Percentiles rank a stretch among this genome's conserved stretches.
Conservation (phyloP, 2,113 vertebrate genomes). For the Aptenodytes forsteri region DNA sequence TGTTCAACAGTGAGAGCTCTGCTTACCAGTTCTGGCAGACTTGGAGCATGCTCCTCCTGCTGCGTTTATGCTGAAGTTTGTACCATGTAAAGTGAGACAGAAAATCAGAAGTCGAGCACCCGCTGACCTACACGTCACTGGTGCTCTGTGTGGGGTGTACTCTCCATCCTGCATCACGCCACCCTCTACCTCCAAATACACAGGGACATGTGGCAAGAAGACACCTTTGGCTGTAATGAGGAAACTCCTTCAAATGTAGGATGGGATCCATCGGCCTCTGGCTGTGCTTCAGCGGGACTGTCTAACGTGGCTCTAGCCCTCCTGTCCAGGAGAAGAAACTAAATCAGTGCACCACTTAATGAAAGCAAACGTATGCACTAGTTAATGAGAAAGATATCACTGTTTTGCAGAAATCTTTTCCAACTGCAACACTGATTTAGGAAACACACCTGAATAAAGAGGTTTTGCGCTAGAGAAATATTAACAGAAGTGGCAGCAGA, state of each 20-base stretch:
- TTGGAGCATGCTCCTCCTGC: neutral
- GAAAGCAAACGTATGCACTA: neutral
- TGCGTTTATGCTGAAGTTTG: rapidly evolving
- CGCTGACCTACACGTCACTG: neutral
- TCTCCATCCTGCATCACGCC: neutral
- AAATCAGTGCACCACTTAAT: neutral
- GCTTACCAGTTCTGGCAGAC: neutral
- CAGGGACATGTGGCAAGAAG: neutral
- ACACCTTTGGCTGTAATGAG: neutral
- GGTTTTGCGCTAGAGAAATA: neutral
- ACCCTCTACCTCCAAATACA: neutral
- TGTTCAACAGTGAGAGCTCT: neutral
- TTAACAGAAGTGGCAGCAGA: neutral
- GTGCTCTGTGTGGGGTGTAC: neutral
- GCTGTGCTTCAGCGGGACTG: neutral
- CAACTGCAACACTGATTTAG: neutral
- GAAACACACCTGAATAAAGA: neutral
- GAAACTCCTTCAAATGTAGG: neutral
- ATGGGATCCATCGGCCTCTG: neutral
- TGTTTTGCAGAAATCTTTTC: neutral
- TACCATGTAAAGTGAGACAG: neutral
- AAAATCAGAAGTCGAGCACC: neutral
- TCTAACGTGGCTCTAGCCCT: neutral
- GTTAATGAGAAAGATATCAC: neutral
- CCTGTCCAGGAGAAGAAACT: neutral